Conservation (phyloP, 2,113 vertebrate species). For the Peromyscus polionotus region DNA sequence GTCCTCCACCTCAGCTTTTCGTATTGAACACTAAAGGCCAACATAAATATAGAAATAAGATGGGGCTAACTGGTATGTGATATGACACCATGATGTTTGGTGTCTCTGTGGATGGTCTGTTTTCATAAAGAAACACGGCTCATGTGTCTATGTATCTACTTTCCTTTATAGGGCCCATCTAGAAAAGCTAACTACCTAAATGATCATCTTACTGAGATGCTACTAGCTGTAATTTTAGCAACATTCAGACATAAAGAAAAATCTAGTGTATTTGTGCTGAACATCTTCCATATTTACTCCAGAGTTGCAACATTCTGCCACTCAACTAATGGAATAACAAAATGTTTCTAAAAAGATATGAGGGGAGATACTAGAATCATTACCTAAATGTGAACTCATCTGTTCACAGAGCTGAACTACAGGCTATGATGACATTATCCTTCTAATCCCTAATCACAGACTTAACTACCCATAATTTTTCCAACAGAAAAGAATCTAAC, state of each 20-base stretch:
- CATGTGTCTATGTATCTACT: background rate
- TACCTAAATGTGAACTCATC: constrained; percentile 63
- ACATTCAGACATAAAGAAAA: background rate
- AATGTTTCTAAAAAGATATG: constrained; percentile 69
- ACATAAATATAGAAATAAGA: background rate
- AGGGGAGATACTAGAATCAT: constrained; percentile 50
- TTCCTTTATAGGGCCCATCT: constrained; percentile 3
- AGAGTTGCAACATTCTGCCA: constrained; percentile 47
- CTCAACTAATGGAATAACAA: constrained; percentile 61
- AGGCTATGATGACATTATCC: constrained; percentile 42
- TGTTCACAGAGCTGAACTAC: constrained; percentile 63
- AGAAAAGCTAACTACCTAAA: background rate
- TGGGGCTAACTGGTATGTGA: background rate
- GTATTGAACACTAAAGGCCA: background rate
- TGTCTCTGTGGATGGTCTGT: background rate
- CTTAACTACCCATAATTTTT: background rate
- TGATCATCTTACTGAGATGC: background rate
- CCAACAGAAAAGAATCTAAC: background rate
- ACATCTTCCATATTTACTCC: constrained; percentile 45
- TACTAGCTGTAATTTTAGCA: background rate
- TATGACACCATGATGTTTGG: background rate
- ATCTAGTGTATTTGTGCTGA: constrained; percentile 56
- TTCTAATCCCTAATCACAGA: constrained; percentile 41
- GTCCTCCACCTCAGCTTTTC: constrained; percentile 8
- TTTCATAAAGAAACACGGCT: background rate